Percentiles rank a stretch among this genome's conserved stretches.
Evolutionary conservation across 2,113 vertebrate genomes (phyloP).

Genomic region (Microcebus griseorufus): DNA sequence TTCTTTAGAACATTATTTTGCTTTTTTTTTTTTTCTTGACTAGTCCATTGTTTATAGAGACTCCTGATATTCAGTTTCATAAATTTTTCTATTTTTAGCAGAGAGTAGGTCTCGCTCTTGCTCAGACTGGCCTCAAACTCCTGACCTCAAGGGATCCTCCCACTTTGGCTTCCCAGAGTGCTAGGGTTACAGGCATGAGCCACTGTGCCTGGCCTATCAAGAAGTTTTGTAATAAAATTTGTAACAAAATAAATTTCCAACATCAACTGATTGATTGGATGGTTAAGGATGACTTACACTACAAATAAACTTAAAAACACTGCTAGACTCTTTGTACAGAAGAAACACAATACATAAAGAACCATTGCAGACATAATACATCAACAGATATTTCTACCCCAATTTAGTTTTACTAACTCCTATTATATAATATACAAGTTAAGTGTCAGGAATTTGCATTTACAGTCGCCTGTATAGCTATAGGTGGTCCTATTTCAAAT

Average conservation of each 20-base stretch:
- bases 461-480: neutral
- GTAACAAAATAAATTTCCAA: neutral
- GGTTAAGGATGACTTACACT: neutral
- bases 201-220: too few species aligned
- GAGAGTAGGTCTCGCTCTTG: too few species aligned
- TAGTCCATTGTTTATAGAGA: neutral
- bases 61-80: neutral
- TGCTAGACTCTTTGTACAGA: neutral
- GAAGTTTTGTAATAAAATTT: neutral
- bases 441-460: neutral
- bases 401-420: neutral
- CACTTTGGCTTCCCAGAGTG: too few species aligned
- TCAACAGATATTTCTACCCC: neutral
- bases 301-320: neutral
- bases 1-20: neutral
- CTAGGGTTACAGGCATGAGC: too few species aligned
- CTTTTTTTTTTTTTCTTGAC: neutral
- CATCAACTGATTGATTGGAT: neutral
- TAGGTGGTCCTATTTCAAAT: neutral
- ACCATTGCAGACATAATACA: fast-evolving
- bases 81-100: neutral
- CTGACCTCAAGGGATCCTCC: too few species aligned
- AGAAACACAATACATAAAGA: neutral
- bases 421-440: neutral
- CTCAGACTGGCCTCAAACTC: too few species aligned